These are phyloP conservation scores for Centrocercus urophasianus DNA, from an alignment of 2,113 vertebrate species.

Conservation along the genomic window DNA sequence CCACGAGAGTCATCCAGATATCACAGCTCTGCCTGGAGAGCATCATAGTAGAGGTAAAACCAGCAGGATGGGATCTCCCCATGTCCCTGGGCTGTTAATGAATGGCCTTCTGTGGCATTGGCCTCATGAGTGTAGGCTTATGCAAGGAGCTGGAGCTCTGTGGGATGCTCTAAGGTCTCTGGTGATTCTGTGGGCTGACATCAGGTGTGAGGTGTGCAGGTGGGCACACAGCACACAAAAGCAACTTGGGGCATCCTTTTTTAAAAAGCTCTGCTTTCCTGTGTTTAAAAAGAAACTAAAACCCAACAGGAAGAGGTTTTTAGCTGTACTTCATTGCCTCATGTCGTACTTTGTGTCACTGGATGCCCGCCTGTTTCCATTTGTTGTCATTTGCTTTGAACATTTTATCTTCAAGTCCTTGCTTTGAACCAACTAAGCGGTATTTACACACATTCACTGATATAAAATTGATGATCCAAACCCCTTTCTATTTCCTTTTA, in stretches of 20 bases:
- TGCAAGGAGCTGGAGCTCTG: background rate
- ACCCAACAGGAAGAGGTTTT: background rate
- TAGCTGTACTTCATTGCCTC: background rate
- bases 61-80: background rate
- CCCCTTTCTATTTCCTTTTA: background rate
- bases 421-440: background rate
- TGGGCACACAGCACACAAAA: background rate
- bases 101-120: background rate
- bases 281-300: background rate
- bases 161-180: too few relatives aligned
- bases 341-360: background rate
- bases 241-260: background rate
- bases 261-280: background rate
- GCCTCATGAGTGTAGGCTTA: too few relatives aligned
- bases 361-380: too few relatives aligned
- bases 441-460: background rate
- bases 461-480: background rate
- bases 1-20: fast-evolving
- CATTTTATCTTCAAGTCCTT: background rate
- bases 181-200: background rate
- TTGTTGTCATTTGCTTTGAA: background rate
- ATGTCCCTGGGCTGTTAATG: background rate
- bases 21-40: background rate
- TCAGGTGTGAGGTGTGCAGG: background rate
- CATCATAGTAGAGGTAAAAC: background rate